phyloP scores from a whole-genome alignment of 2,888 invertebrate species.

The Blastobasis lacticolella region DNA sequence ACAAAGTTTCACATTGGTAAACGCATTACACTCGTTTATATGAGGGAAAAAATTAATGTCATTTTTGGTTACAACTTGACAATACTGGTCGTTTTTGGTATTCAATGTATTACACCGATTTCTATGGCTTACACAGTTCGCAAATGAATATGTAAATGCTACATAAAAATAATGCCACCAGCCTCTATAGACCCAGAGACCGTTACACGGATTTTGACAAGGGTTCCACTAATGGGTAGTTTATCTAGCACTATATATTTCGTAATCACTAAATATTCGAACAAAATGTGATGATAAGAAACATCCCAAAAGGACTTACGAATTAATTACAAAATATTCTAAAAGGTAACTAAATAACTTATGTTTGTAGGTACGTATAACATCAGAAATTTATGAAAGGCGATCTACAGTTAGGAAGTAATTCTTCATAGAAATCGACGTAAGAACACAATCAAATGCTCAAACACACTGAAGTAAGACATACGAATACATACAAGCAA shows the following conservation, averaged over 20 bases:
- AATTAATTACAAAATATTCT: no score
- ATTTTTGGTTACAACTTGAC: conserved; percentile 59
- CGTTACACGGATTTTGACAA: no score
- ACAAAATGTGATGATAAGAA: no score
- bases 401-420: no score
- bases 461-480: conserved; percentile 49
- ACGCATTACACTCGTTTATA: conserved; percentile 37
- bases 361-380: no score
- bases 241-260: no score
- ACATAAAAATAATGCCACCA: not conserved
- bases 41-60: conserved; percentile 25
- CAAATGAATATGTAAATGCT: not conserved
- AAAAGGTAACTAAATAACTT: no score
- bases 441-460: conserved; percentile 13
- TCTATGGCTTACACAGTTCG: not conserved
- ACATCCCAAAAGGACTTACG: no score
- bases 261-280: no score
- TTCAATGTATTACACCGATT: not conserved
- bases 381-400: no score
- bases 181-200: no score
- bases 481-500: conserved; percentile 45
- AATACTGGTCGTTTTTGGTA: conserved; percentile 70
- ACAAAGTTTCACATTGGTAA: conserved; percentile 48
- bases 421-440: not conserved
- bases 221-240: no score